Evolutionary conservation across 2,888 invertebrate genomes (phyloP), one percentile per base, ranked within the genome.

Genomic region (Volucella inanis): DNA sequence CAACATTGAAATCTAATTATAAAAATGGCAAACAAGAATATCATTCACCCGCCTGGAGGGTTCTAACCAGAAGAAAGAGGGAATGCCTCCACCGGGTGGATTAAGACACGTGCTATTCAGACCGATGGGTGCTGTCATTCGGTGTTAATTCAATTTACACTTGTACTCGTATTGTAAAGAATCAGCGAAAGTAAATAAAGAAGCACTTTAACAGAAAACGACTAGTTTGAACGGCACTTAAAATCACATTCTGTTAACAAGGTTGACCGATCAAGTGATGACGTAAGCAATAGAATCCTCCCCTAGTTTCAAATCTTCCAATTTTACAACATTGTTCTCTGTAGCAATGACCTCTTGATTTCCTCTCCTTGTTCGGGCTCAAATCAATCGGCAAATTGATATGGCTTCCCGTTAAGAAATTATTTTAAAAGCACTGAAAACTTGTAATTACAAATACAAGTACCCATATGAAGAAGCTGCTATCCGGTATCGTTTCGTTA

Each of bases 371-470:
- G 59, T 49, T 50, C 41, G 49, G 59, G 57, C 59, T 70, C 15
- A 57, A 8, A 55, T 38, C 43, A 15, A 55, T 22, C 54, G 10
- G 9, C 12, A 9, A 10, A 43, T 14, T 45, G 11, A 55, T 39
- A 49, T 41, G 11, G 15, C 15, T 57, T 75, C 57, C 65, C 75
- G 57, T 52, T 67, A 43, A 31, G 50, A 55, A 75, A 75, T 45
- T 10, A 75, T 74, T 49, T 55, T 55, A 74, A 74, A 74, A 47
- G 50, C 50, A 74, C 14, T 41, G 55, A n/a, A 43, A 39, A 43
- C 50, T 10, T 31, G 14, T 75, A 50, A 75, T 67, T 75, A 75
- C 50, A 76, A 68, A 68, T 38, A 10, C 59, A 76, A 31, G 31
- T 31, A 31, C 31, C 6, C 31, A 31, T 31, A 31, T 3, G 6